Evolutionary conservation across 2,888 invertebrate species (phyloP), one percentile per base, ranked within the genome.

Genomic region (Cynaeus angustus): DNA sequence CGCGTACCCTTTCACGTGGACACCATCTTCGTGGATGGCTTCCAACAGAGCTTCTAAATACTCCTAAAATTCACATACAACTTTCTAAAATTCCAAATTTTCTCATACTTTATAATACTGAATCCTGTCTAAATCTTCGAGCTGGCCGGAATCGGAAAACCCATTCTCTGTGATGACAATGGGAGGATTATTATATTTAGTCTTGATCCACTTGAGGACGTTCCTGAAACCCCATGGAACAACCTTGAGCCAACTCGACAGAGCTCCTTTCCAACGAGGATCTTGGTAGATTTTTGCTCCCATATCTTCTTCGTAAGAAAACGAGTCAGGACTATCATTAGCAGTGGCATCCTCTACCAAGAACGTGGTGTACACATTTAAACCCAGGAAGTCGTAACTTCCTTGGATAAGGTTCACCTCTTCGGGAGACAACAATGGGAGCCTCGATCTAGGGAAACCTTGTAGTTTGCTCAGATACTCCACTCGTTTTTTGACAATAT

Each of bases 281-380:
- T 91, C 88, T 75, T 87, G 86, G 43, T 86, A 86, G 74, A 87
- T 83, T 8, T 88, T 83, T 14, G 90, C 87, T 0, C 90, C 90
- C 77, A 89, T 86, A 78, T 91, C 91, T 67, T 91, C 90, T 76
- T 86, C 86, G 62, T 88, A 89, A 0, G 90, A 90, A 0, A 90
- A 90, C 28, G 12, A 12, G 1, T 66, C 41, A 8, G 16, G 67
- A 41, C 65, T 68, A 4, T 58, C 50, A 33, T 53, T 66, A 21
- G 1, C 21, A 1, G 21, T 21, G 21, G 21, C 21, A 53, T 74
- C 55, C 30, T 72, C 70, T 0, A 77, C 73, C 10, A 74, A 56
- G 61, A 66, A 74, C 1, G 70, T 75, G 7, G 73, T 77, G 66
- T 73, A 74, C 5, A 72, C 70, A 56, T 74, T 78, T 6, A 74